Evolutionary conservation across 2,888 invertebrate genomes (phyloP).

Genomic region (Empis stercorea): DNA sequence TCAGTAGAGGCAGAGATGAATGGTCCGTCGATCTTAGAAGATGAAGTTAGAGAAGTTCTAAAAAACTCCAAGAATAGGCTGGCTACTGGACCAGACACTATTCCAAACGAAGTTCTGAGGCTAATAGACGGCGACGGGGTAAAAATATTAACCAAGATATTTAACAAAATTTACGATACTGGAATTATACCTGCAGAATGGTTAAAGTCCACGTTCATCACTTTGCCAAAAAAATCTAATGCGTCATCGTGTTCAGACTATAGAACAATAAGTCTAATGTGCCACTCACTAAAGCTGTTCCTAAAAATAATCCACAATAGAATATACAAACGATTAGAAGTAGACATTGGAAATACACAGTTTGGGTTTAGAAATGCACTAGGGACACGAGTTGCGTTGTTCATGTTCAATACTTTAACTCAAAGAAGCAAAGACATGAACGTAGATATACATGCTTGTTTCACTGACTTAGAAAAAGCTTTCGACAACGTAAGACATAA

Average conservation of each 20-base stretch:
- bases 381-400: neutral
- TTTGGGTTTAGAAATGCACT: neutral
- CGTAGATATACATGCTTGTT: neutral
- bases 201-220: neutral
- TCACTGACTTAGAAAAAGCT: neutral
- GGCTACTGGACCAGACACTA: neutral
- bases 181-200: neutral
- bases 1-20: neutral
- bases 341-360: neutral
- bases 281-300: neutral
- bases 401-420: neutral
- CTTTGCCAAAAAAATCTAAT: neutral
- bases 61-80: neutral
- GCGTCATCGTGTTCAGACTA: neutral
- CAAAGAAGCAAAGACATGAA: neutral
- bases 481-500: neutral
- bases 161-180: neutral
- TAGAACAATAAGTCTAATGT: neutral
- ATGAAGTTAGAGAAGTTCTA: neutral
- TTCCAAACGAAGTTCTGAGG: neutral
- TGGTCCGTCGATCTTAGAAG: neutral
- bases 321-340: neutral
- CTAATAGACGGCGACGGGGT: neutral
- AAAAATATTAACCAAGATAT: neutral
- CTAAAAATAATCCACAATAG: neutral